Evolutionary conservation across 30 jellyfish, hydroid and myxozoan genomes (phyloP), one percentile per base, ranked within the genome.

Genomic region (Pelagia noctiluca): DNA sequence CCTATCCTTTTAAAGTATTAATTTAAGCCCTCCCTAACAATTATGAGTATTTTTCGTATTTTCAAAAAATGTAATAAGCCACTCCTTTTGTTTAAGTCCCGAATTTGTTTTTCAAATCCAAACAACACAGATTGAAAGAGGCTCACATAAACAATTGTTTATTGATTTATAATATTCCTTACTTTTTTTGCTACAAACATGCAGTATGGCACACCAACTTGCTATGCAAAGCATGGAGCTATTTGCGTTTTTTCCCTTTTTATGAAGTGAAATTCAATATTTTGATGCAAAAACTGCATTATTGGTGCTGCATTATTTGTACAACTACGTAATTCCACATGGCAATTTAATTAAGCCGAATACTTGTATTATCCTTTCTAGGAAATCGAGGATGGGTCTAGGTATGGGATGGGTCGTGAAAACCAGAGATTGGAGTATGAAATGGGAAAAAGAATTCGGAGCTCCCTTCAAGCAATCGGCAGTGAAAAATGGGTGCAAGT

Each of bases 201-300:
- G 57, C 57, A 42, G 57, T 42, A 42, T 42, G 8, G 57, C 57
- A 42, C 57, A 42, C 57, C 57, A 42, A 42, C 57, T 42, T 42
- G 57, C 57, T 5, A 42, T 42, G 57, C 57, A 42, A 42, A 42
- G 16, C 57, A 42, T 42, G 57, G 57, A 42, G 57, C 57, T 42
- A 42, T 42, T 42, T 42, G 12, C 57, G 57, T 42, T 42, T 42
- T 42, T 42, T 42, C 57, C 8, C 57, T 42, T 16, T 42, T 42
- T 42, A 16, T 42, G 12, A 42, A 42, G 57, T 42, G 57, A 42
- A 42, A 42, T 42, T 42, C 57, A 42, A 42, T 42, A 42, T 42
- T 42, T 42, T 42, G 57, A 42, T 42, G 57, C 57, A 42, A 42
- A n/a, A 42, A 42, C 57, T 42, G 57, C 57, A 42, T 42, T 42